phyloP scores from a whole-genome alignment of 2,113 vertebrate species.

The Pachyramphus minor region DNA sequence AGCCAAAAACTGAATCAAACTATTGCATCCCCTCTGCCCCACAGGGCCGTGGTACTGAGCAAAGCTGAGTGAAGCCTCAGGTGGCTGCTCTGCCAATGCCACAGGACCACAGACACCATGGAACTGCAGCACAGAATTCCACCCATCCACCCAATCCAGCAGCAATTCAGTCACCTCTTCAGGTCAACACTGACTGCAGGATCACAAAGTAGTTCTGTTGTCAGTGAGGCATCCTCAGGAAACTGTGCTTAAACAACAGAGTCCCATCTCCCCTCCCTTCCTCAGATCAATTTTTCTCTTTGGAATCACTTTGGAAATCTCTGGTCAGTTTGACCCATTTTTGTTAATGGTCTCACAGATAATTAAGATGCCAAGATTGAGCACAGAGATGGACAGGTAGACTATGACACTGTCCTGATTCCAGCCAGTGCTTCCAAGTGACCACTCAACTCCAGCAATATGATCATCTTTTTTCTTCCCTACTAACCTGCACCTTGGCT shows the following conservation, averaged over 20 bases:
- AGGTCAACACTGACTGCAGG: background rate
- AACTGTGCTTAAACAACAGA: background rate
- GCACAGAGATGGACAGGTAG: background rate
- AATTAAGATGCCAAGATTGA: background rate
- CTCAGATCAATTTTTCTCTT: background rate
- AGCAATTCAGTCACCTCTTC: background rate
- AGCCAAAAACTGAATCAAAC: background rate
- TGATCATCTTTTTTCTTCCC: background rate
- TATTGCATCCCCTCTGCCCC: background rate
- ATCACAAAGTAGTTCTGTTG: background rate
- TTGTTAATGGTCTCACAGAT: background rate
- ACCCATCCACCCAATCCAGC: background rate
- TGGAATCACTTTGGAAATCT: background rate
- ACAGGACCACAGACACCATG: background rate
- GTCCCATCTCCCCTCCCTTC: background rate
- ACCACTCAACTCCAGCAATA: background rate
- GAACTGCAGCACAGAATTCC: background rate
- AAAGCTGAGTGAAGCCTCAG: background rate
- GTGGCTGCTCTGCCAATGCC: background rate
- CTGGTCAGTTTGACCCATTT: background rate
- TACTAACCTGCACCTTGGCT: background rate
- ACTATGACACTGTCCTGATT: background rate
- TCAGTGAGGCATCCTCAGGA: background rate
- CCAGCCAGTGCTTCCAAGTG: background rate
- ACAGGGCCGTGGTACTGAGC: rapidly evolving